Percentiles rank a stretch among this genome's conserved stretches.
phyloP scores from a whole-genome alignment of 2,888 invertebrate species.

The Agonopterix subpropinquella region DNA sequence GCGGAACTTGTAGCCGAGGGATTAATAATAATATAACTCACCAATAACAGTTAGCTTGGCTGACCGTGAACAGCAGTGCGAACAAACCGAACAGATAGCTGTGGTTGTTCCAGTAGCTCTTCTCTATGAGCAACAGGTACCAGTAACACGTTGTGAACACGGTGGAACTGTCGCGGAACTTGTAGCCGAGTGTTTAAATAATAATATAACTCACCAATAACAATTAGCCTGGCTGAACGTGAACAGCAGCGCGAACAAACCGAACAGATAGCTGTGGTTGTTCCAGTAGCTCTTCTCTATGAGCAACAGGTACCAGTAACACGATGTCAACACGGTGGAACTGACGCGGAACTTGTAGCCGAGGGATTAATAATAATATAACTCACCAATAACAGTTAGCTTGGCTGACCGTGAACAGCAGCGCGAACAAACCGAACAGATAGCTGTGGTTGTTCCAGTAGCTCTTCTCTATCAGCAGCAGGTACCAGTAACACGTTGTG shows the following conservation, averaged over 20 bases:
- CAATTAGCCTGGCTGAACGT: constrained; percentile 83
- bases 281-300: constrained; percentile 95
- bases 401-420: too few species aligned
- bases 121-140: constrained; percentile 92
- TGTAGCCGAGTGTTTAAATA: constrained; percentile 81
- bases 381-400: too few species aligned
- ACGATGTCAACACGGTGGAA: constrained; percentile 79
- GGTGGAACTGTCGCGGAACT: constrained; percentile 80
- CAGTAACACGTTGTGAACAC: constrained; percentile 86
- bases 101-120: constrained; percentile 96
- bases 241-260: constrained; percentile 83
- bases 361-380: too few species aligned
- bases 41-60: too few species aligned
- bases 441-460: constrained; percentile 97
- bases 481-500: constrained; percentile 88
- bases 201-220: constrained; percentile 78
- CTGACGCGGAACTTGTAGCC: constrained; percentile 85
- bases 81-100: constrained; percentile 94
- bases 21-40: too few species aligned
- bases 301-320: constrained; percentile 93
- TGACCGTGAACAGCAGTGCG: too few species aligned
- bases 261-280: constrained; percentile 95
- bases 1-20: constrained; percentile 85
- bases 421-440: constrained; percentile 91
- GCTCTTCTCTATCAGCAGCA: constrained; percentile 90